A percentile compares a stretch with the other conserved stretches of the same genome.
phyloP scores from a whole-genome alignment of 2,797 vertebrate genomes.

The Hydrophis major region DNA sequence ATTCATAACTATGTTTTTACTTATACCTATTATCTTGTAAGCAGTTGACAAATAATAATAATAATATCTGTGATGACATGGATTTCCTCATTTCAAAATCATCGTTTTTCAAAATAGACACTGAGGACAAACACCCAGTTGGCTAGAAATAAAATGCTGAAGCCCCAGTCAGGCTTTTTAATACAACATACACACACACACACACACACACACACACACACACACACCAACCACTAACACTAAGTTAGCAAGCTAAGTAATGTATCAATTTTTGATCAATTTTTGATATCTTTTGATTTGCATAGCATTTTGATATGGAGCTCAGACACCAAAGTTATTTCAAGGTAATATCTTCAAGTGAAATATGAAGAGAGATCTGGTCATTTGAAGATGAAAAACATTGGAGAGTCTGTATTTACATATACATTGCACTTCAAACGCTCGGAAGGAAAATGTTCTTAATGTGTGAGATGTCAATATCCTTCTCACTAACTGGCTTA shows the following conservation, averaged over 20 bases:
- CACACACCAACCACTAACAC: background rate
- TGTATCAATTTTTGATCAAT: constrained; percentile 17
- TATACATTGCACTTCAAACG: constrained; percentile 29
- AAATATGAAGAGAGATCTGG: constrained; percentile 44
- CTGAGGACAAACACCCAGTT: background rate
- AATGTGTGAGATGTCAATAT: constrained; percentile 62
- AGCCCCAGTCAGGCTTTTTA: too few relatives aligned
- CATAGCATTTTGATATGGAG: background rate
- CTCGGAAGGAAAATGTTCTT: constrained; percentile 66
- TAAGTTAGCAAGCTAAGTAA: constrained; percentile 3
- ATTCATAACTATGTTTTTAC: too few relatives aligned
- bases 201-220: too few relatives aligned
- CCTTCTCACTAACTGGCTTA: constrained; percentile 58
- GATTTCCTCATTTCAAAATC: background rate
- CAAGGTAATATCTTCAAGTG: constrained; percentile 25
- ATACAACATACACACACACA: too few relatives aligned
- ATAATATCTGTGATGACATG: background rate
- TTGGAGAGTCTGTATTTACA: constrained; percentile 54
- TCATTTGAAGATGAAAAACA: constrained; percentile 50
- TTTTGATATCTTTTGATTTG: background rate
- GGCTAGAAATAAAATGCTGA: background rate
- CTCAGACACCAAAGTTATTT: constrained; percentile 4
- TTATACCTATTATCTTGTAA: too few relatives aligned
- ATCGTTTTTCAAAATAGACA: background rate
- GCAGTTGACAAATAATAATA: too few relatives aligned